A percentile compares a stretch with the other conserved stretches of the same genome.
phyloP scores from a whole-genome alignment of 2,888 invertebrate species.

The Vanessa cardui region DNA sequence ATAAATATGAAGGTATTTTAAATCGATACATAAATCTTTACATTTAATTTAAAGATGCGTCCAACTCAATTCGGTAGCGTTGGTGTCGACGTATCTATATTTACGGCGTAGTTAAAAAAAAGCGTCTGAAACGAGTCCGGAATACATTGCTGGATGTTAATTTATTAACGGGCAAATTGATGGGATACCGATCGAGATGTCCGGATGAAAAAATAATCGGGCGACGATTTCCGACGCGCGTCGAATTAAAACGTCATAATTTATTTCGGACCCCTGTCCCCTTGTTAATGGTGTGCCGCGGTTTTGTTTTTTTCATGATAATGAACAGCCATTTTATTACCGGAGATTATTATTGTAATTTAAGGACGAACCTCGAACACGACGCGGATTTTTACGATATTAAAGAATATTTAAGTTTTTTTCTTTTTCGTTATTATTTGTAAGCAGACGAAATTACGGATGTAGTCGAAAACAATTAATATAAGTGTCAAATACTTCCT shows the following conservation, averaged over 20 bases:
- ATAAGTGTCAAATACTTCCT: background rate
- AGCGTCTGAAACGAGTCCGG: background rate
- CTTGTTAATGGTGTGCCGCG: conserved; percentile 6
- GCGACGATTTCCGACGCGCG: conserved; percentile 12
- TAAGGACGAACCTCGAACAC: background rate
- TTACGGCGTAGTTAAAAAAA: background rate
- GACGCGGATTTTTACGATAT: background rate
- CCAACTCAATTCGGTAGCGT: background rate
- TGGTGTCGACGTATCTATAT: background rate
- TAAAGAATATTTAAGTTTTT: background rate
- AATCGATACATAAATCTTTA: background rate
- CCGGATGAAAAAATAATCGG: conserved; percentile 6
- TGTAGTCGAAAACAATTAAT: background rate
- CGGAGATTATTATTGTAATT: conserved; percentile 5
- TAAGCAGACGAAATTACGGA: background rate
- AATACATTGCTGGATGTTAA: background rate
- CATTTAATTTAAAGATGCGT: background rate
- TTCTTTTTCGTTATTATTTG: background rate
- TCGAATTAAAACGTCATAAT: conserved; percentile 36
- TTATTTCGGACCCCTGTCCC: conserved; percentile 5
- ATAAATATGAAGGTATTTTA: background rate
- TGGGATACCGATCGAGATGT: conserved; percentile 1
- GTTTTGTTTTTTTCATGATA: conserved; percentile 13
- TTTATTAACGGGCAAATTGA: background rate
- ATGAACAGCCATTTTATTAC: conserved; percentile 14